Percentiles rank a stretch among this genome's conserved stretches.
Evolutionary conservation across 1,140 invertebrate species (phyloP).

Genomic region (Lysiphlebus fabarum): DNA sequence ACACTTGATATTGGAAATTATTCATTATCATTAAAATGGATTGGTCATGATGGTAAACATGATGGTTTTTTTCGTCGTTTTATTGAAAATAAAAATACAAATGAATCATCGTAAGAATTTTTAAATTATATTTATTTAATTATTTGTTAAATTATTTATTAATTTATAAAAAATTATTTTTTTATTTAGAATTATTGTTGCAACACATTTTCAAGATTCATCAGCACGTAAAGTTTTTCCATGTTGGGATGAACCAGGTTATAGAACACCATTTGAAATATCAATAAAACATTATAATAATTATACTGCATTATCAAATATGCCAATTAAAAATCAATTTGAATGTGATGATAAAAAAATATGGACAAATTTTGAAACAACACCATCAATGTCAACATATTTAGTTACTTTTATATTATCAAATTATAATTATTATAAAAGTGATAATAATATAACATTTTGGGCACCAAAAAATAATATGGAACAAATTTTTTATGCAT

Average conservation of each 20-base stretch:
- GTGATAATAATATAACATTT: conserved; percentile 28
- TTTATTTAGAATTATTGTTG: conserved; percentile 5
- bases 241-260: conserved; percentile 68
- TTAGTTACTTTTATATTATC: conserved; percentile 66
- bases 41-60: neutral
- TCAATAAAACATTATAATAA: conserved; percentile 50
- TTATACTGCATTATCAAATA: conserved; percentile 53
- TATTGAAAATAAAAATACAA: neutral
- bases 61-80: neutral
- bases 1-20: conserved; percentile 20
- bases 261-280: conserved; percentile 58
- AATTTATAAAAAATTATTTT: no score
- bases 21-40: conserved; percentile 20
- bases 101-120: no score
- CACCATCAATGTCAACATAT: conserved; percentile 67
- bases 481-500: neutral
- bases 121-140: no score
- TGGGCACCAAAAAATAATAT: conserved; percentile 8
- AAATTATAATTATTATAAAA: neutral
- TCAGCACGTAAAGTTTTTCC: conserved; percentile 66
- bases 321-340: conserved; percentile 43
- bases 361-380: conserved; percentile 28
- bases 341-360: conserved; percentile 20
- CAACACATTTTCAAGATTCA: conserved; percentile 66
- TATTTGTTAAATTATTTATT: no score